Base-by-base conservation (phyloP, 2,888 invertebrate genomes). In the Limulus polyphemus region DNA sequence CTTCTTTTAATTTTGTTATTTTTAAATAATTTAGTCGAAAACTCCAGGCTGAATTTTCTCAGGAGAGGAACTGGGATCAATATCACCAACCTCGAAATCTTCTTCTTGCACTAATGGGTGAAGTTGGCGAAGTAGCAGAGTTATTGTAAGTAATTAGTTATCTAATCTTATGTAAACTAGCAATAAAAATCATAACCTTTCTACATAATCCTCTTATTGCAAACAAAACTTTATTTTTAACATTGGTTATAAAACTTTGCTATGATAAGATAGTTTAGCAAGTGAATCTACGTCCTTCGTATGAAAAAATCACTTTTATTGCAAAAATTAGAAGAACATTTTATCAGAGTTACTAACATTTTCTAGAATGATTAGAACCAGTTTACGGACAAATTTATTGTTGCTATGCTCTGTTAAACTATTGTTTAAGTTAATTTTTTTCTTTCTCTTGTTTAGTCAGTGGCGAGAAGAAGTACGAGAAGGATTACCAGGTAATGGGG, bases 51-150 rank as follows among this genome's bases (percentile, higher is more conserved):
- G 62, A 73, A 57, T 79, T 79, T 70, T 71, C 69, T 11, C 58
- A 64, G 2, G 76, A 77, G 48, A 69, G 78, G 54, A 73, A 77
- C 68, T 79, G 78, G 78, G 69, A 74, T 51, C 75, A 77, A 68
- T 78, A 73, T 69, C 78, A 79, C 65, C 72, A 73, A 12, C 73
- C 73, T 10, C 60, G 72, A 16, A 74, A 74, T 62, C 57, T 74
- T 12, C 60, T 74, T 32, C 60, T 74, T 55, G 78, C 78, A 3
- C 47, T 78, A 59, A 75, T 77, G 10, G 78, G 77, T 46, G 78
- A 78, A 70, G 75, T 78, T 12, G 78, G 78, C 11, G 78, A 79
- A 70, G 65, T 78, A 32, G 71, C 78, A 10, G 78, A 79, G 69
- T 71, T 77, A 14, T 78, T 79, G 77, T 77, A 69, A 74, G 75